Evolutionary conservation across 2,888 invertebrate genomes (phyloP).

Genomic region (Aromia moschata): DNA sequence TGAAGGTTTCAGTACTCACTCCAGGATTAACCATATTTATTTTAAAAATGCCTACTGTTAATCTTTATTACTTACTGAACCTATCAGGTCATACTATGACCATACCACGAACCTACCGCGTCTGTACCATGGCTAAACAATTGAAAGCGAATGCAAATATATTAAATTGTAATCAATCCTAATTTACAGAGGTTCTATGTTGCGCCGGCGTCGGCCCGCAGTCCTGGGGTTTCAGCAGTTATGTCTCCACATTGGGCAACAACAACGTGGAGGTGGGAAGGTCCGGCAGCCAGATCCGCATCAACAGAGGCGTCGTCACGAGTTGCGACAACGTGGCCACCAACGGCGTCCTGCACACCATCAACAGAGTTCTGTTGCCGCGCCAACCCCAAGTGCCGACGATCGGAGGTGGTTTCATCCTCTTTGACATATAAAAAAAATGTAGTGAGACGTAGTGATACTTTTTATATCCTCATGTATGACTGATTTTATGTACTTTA

Average conservation of each 20-base stretch:
- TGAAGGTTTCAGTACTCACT: too few species aligned
- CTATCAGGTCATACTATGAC: too few species aligned
- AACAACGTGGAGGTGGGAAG: slow-evolving; percentile 57
- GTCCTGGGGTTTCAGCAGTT: slow-evolving; percentile 59
- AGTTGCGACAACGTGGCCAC: slow-evolving; percentile 66
- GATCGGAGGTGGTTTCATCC: slow-evolving; percentile 55
- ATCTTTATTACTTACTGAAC: too few species aligned
- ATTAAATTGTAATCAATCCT: slow-evolving; percentile 3
- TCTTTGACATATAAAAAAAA: slow-evolving; percentile 59
- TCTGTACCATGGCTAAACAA: too few species aligned
- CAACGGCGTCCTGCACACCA: slow-evolving; percentile 69
- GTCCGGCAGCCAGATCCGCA: slow-evolving; percentile 55
- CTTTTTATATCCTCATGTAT: slow-evolving; percentile 18
- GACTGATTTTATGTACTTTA: slow-evolving; percentile 22
- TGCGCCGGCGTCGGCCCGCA: slow-evolving; percentile 61
- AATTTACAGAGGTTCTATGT: slow-evolving; percentile 60
- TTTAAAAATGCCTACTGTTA: too few species aligned
- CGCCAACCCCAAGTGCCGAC: slow-evolving; percentile 51
- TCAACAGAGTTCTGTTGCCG: slow-evolving; percentile 66
- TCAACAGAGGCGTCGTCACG: slow-evolving; percentile 57
- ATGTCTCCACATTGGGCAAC: slow-evolving; percentile 56
- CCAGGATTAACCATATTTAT: too few species aligned
- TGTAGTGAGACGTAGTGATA: slow-evolving; percentile 28
- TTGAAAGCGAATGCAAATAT: too few species aligned
- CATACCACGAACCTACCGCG: too few species aligned